Percentiles rank a stretch among this genome's conserved stretches.
phyloP scores from a whole-genome alignment of 2,797 vertebrate genomes.

The Phalanger gymnotis region DNA sequence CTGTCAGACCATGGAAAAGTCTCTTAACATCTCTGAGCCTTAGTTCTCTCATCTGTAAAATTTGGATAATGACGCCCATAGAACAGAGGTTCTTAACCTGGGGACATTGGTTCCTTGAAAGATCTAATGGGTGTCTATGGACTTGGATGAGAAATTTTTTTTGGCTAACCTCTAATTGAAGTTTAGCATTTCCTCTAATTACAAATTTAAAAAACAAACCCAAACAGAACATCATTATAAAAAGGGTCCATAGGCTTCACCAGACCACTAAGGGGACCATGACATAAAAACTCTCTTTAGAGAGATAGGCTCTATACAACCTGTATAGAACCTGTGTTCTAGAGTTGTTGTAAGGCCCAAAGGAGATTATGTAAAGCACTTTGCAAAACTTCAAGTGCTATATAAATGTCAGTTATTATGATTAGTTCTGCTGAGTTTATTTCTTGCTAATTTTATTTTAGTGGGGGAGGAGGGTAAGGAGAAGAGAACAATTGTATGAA shows the following conservation, averaged over 20 bases:
- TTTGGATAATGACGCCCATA: not conserved
- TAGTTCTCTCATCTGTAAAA: not conserved
- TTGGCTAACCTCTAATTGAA: not conserved
- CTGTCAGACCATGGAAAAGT: not conserved
- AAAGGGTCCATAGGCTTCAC: not conserved
- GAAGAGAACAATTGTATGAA: not conserved
- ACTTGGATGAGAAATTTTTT: not conserved
- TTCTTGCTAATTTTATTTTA: not conserved
- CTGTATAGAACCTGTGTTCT: not conserved
- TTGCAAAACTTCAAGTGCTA: not conserved
- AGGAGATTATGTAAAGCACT: not conserved
- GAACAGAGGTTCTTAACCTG: not conserved
- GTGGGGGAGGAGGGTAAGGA: not conserved
- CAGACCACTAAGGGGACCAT: not conserved
- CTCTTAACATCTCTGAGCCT: not conserved
- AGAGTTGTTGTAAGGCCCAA: not conserved
- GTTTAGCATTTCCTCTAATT: not conserved
- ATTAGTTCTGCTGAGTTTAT: not conserved
- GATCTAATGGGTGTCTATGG: not conserved
- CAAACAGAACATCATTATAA: not conserved
- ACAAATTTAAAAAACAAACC: not conserved
- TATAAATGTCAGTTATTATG: not conserved
- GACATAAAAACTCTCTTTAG: not conserved
- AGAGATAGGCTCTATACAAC: not conserved
- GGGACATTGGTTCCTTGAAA: not conserved